Conservation (phyloP, 2,797 vertebrate genomes). For the Coracias cyanogaster region DNA sequence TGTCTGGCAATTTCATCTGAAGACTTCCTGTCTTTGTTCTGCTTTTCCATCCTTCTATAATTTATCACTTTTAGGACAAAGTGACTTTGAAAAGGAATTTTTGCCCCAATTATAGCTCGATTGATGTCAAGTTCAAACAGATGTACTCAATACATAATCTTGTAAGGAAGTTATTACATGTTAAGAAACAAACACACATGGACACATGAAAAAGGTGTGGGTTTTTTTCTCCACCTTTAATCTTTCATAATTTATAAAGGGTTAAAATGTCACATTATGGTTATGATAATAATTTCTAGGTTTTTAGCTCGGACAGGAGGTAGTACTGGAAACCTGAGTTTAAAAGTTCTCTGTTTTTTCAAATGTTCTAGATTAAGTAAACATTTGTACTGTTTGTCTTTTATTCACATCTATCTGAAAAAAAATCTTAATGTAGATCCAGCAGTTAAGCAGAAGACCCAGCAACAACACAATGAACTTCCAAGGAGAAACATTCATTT, state of each 20-base stretch:
- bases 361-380: background rate
- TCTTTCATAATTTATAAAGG: background rate
- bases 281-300: background rate
- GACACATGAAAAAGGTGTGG: background rate
- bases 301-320: background rate
- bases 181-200: background rate
- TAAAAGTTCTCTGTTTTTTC: background rate
- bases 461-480: background rate
- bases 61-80: constrained; percentile 23
- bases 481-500: background rate
- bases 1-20: constrained; percentile 39
- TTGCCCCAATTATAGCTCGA: background rate
- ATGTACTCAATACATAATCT: background rate
- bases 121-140: constrained; percentile 27
- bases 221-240: background rate
- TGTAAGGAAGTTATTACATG: background rate
- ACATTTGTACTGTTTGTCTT: background rate
- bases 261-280: background rate
- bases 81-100: constrained; percentile 5
- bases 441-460: background rate
- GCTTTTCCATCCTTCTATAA: constrained; percentile 11
- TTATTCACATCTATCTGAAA: background rate
- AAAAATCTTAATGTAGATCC: background rate
- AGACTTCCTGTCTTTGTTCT: background rate
- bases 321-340: background rate